Conservation (phyloP, 2,797 vertebrate genomes). For the Oreochromis grahami region DNA sequence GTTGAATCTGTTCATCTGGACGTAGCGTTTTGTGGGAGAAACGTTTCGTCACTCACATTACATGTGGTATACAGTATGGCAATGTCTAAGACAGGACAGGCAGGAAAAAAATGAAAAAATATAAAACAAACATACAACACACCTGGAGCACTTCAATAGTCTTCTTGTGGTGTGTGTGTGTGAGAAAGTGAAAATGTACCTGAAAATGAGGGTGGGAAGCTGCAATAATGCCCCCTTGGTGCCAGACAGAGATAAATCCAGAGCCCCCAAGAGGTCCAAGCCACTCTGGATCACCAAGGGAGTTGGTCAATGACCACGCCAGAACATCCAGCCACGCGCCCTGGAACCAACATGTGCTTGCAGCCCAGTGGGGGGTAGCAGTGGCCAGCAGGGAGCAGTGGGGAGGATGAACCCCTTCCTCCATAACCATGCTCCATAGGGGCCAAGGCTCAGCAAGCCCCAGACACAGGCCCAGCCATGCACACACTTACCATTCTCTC, state of each 20-base stretch:
- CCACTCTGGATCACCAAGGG: neutral
- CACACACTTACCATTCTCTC: neutral
- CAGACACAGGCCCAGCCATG: neutral
- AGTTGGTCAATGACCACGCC: neutral
- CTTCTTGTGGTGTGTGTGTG: neutral
- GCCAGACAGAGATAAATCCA: neutral
- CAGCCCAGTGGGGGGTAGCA: neutral
- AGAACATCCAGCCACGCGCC: neutral
- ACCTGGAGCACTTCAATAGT: neutral
- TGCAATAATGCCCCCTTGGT: rapidly evolving
- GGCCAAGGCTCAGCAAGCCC: neutral
- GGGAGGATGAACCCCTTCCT: neutral
- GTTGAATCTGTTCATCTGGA: too few species aligned
- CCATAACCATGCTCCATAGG: neutral
- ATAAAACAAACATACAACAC: neutral
- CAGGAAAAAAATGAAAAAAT: neutral
- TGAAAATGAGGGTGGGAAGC: neutral
- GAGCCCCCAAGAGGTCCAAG: neutral
- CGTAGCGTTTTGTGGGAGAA: too few species aligned
- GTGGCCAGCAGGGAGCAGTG: neutral
- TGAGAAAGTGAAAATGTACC: neutral
- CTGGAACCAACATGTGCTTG: neutral
- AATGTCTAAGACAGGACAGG: neutral
- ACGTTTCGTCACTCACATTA: too few species aligned
- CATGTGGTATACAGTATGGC: neutral